Evolutionary conservation across 92 coral and sea anemone species (phyloP).

Genomic region (Anthopleura xanthogrammica): DNA sequence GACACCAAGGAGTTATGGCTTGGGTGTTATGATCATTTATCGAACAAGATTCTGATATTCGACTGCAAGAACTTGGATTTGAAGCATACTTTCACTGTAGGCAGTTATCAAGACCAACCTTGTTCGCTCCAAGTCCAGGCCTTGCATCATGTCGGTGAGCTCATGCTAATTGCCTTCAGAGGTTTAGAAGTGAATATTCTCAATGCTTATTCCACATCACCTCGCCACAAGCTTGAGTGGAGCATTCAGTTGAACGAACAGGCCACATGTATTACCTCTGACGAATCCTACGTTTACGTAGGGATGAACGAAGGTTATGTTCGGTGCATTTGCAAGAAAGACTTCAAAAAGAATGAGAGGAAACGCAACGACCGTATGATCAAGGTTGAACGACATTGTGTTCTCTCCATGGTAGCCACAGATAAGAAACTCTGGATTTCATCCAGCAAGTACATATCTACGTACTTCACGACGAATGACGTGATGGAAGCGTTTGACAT

Average conservation of each 20-base stretch:
- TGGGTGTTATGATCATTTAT: constrained; percentile 71
- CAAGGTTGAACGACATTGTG: constrained; percentile 70
- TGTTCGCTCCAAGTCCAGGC: constrained; percentile 73
- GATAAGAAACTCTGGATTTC: constrained; percentile 79
- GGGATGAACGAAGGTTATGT: constrained; percentile 81
- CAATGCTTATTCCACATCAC: constrained; percentile 53
- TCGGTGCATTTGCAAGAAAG: constrained; percentile 69
- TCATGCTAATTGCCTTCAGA: constrained; percentile 69
- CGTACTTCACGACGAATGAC: constrained; percentile 68
- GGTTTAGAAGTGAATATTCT: constrained; percentile 60
- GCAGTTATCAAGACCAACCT: constrained; percentile 52
- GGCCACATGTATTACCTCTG: constrained; percentile 70
- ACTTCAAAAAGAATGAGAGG: constrained; percentile 69
- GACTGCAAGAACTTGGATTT: constrained; percentile 57
- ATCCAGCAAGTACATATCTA: constrained; percentile 76
- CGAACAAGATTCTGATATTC: constrained; percentile 71
- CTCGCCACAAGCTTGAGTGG: constrained; percentile 58
- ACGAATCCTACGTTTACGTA: constrained; percentile 70
- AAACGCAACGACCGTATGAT: constrained; percentile 49
- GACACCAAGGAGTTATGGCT: constrained; percentile 76
- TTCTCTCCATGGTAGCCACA: constrained; percentile 60
- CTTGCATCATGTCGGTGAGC: constrained; percentile 54
- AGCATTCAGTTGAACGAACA: constrained; percentile 63
- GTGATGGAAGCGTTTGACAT: constrained; percentile 89
- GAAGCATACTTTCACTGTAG: constrained; percentile 69